Conservation (phyloP, 1,140 invertebrate genomes). For the Drosophila guanche region DNA sequence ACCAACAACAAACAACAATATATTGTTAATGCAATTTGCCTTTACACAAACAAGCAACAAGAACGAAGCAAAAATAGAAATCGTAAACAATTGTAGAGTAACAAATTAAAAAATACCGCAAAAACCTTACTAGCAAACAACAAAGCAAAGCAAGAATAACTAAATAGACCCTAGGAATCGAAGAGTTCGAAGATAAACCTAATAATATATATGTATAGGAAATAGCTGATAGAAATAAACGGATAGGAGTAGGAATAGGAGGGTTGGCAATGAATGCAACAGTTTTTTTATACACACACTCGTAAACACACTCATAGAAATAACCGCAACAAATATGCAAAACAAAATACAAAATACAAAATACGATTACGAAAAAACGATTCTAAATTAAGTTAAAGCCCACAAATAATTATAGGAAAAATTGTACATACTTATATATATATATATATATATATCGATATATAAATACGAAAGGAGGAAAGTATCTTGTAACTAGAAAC, state of each 20-base stretch:
- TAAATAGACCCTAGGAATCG: slow-evolving; percentile 43
- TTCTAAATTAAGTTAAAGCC: neutral
- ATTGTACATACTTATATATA: slow-evolving; percentile 33
- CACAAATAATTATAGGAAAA: slow-evolving; percentile 43
- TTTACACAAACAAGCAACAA: slow-evolving; percentile 57
- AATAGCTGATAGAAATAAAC: slow-evolving; percentile 38
- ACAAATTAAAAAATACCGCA: slow-evolving; percentile 66
- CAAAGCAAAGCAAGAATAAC: slow-evolving; percentile 56
- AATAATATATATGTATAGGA: slow-evolving; percentile 51
- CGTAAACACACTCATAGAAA: slow-evolving; percentile 69
- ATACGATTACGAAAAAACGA: slow-evolving; percentile 22
- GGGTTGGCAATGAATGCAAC: neutral
- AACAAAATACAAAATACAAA: slow-evolving; percentile 15
- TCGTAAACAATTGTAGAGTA: slow-evolving; percentile 37
- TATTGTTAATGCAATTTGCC: slow-evolving; percentile 69
- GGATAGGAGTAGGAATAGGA: slow-evolving; percentile 8
- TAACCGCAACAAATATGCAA: slow-evolving; percentile 32
- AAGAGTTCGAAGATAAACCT: slow-evolving; percentile 54
- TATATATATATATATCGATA: slow-evolving; percentile 16
- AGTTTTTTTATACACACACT: slow-evolving; percentile 42
- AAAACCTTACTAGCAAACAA: slow-evolving; percentile 77
- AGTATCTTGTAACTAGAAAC: slow-evolving; percentile 4
- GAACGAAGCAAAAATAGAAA: slow-evolving; percentile 26
- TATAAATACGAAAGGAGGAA: neutral
- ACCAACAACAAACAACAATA: slow-evolving; percentile 43